Evolutionary conservation across 1,140 invertebrate genomes (phyloP), one percentile per base, ranked within the genome.

Genomic region (Zaprionus davidi): DNA sequence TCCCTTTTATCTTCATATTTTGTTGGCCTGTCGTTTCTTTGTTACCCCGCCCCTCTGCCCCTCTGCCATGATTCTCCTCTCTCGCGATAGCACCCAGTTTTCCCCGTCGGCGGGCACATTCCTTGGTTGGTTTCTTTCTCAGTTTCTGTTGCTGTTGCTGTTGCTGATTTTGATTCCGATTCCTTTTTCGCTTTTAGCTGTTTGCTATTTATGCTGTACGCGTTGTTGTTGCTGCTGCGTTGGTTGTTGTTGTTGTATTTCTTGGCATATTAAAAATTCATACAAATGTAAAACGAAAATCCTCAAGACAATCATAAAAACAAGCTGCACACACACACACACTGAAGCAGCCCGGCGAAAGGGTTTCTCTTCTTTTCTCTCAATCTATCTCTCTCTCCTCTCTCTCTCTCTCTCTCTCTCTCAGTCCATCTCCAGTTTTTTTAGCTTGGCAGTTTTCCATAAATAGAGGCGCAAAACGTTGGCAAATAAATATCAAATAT

Each of bases 251-350:
- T 83, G 65, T 66, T 68, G 66, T 80, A 73, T 72, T 78, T 71
- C 65, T 76, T 84, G 74, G 51, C 71, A 90, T 85, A 88, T 88
- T 88, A 82, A 90, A 88, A 85, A 90, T 88, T 90, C 81, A 88
- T 88, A 82, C 85, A 88, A 71, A 90, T 90, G 79, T 90, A 88
- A 90, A 88, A 90, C 85, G 85, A 88, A 88, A 88, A 88, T 88
- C 85, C 85, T 90, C 85, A 88, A 88, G 85, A 88, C 85, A 88
- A 88, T 90, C 85, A 88, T 88, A 88, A 84, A 88, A 81, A 73
- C 41, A 20, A 56, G 44, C 36, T 28, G 12, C 31, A 38, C 41
- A 66, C 57, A 1, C 17, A 60, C 57, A 58, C 60, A 20, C 26
- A 49, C 22, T 38, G 36, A 46, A 36, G 41, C 36, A 46, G 46